Percentiles rank a stretch among this genome's conserved stretches.
These are phyloP conservation scores for Lycodopsis pacificus DNA, from an alignment of 2,797 vertebrate species.

Conservation along the genomic window DNA sequence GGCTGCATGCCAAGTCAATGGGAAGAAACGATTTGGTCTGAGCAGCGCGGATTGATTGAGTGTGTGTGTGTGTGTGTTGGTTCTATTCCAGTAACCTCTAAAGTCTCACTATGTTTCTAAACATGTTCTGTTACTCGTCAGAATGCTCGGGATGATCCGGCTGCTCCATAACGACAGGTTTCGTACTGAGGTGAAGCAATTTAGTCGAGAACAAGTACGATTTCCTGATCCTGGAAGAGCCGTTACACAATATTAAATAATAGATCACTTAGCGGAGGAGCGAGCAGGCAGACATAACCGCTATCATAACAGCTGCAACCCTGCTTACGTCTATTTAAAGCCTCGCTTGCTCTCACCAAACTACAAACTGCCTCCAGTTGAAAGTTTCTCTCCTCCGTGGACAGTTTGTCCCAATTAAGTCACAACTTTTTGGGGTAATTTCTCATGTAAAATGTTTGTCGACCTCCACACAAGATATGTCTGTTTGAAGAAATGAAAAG, in stretches of 20 bases:
- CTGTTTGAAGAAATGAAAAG: not conserved
- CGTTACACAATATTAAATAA: constrained; percentile 49
- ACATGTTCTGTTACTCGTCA: too few relatives aligned
- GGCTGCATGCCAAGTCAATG: not conserved
- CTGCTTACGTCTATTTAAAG: constrained; percentile 5
- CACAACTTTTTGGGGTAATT: constrained; percentile 24
- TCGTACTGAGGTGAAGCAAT: constrained; percentile 18
- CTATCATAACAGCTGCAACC: not conserved
- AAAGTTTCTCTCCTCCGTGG: constrained; percentile 49
- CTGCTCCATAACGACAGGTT: constrained; percentile 18
- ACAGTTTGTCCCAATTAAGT: constrained; percentile 50
- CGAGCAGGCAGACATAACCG: constrained; percentile 13
- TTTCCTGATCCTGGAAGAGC: constrained; percentile 45
- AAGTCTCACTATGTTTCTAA: too few relatives aligned
- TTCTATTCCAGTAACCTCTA: too few relatives aligned
- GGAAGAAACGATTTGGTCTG: not conserved
- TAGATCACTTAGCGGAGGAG: constrained; percentile 42
- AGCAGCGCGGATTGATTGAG: not conserved
- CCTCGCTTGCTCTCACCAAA: constrained; percentile 9
- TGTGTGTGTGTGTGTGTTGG: too few relatives aligned
- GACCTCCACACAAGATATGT: not conserved
- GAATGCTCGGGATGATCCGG: not conserved
- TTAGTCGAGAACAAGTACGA: constrained; percentile 20
- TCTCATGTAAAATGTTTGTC: constrained; percentile 36
- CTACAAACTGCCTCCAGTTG: constrained; percentile 49